Conservation (phyloP, 2,797 vertebrate species). For the Threskiornis aethiopicus region DNA sequence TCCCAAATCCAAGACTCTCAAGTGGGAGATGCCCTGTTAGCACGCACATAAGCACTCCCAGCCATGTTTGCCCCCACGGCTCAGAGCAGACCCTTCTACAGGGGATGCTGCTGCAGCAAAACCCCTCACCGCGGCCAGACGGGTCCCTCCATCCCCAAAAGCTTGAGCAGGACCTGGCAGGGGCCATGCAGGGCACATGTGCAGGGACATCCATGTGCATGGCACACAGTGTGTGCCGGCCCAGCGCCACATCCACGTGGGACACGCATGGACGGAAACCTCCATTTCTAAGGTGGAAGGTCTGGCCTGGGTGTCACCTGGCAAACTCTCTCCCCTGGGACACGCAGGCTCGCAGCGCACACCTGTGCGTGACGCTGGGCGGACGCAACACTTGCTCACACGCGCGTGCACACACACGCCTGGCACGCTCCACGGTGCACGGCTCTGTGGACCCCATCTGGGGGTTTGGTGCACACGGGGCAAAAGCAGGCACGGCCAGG, state of each 20-base stretch:
- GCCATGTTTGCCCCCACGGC: accelerated
- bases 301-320: not conserved
- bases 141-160: not conserved
- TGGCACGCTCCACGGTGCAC: accelerated
- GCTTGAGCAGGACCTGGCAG: not conserved
- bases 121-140: accelerated
- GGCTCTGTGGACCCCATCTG: not conserved
- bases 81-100: not conserved
- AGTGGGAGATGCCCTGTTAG: accelerated
- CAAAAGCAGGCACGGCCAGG: accelerated
- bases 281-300: not conserved
- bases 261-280: not conserved
- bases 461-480: accelerated
- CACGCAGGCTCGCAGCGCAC: accelerated
- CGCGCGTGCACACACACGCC: accelerated
- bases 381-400: no score
- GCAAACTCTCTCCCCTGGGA: accelerated
- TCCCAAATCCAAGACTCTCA: not conserved
- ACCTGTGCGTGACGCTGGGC: accelerated
- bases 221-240: not conserved
- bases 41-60: not conserved
- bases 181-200: not conserved
- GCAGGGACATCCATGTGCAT: accelerated
- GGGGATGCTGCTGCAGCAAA: not conserved
- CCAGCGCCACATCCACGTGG: not conserved